Base-by-base conservation (phyloP, 2,888 invertebrate genomes). In the Nysson spinosus region DNA sequence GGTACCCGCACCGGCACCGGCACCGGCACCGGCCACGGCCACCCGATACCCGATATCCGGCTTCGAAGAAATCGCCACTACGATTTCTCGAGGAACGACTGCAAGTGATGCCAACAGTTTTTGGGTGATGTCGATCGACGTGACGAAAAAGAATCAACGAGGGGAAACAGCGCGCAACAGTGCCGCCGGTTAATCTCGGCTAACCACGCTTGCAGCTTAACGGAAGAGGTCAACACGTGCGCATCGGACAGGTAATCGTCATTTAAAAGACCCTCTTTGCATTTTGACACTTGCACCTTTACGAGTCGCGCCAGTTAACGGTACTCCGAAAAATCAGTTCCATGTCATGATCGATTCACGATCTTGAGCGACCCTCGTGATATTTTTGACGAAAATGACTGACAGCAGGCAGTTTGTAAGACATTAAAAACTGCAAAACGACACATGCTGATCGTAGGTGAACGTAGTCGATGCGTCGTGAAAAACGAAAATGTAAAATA, bases 141-240 rank as follows among this genome's bases (percentile, higher is more conserved):
- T 20, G 46, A 22, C 55, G 40, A 55, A 44, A 40, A 22, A 39
- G 58, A 57, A 35, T 58, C 39, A n/a, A n/a, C n/a, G n/a, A n/a
- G 47, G 28, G 39, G 54, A 54, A 49, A 52, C 50, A 39, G 42
- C 57, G 46, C 54, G 57, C 67, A 60, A 64, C 34, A 74, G 69
- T 73, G 64, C 54, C 32, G 44, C 40, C 46, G 60, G 65, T 50
- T 65, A 46, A 17, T 11, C 46, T 19, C 19, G 2, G n/a, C 32
- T 46, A 63, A 64, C 64, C 64, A 50, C 55, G 22, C 11, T 26
- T 17, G 22, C 58, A 16, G 30, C 24, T 43, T 52, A 34, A 43
- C 65, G 49, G 65, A 60, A 67, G 57, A 43, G 54, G 28, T 34
- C 44, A 58, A 55, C 72, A 72, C 72, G 73, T 72, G 73, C 62